Percentiles rank a stretch among this genome's conserved stretches.
Evolutionary conservation across 2,888 invertebrate species (phyloP).

Genomic region (Epirrhoe tristata): DNA sequence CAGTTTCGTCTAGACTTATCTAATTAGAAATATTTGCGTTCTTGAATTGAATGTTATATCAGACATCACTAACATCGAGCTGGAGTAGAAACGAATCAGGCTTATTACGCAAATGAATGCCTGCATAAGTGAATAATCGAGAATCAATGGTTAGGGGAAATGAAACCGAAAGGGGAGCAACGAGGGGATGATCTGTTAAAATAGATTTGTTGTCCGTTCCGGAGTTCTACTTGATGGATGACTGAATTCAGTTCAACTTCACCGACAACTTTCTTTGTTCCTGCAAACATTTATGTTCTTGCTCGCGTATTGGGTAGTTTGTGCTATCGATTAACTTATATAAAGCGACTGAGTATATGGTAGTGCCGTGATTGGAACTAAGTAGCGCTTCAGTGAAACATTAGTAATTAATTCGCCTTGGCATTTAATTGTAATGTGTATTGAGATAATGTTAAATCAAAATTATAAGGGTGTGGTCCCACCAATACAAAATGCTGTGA

Average conservation of each 20-base stretch:
- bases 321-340: slow-evolving; percentile 62
- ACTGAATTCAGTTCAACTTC: slow-evolving; percentile 71
- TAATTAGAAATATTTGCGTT: slow-evolving; percentile 1
- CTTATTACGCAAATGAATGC: slow-evolving; percentile 48
- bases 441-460: slow-evolving; percentile 54
- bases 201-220: slow-evolving; percentile 79
- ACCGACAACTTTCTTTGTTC: slow-evolving; percentile 54
- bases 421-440: slow-evolving; percentile 54
- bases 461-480: slow-evolving; percentile 63
- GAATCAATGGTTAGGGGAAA: slow-evolving; percentile 59
- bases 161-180: slow-evolving; percentile 67
- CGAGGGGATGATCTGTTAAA: slow-evolving; percentile 80
- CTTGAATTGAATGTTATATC: neutral
- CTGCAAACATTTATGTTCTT: slow-evolving; percentile 39
- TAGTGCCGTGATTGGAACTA: slow-evolving; percentile 52
- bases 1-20: neutral
- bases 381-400: slow-evolving; percentile 49
- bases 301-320: slow-evolving; percentile 49
- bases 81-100: slow-evolving; percentile 35
- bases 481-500: slow-evolving; percentile 82
- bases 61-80: slow-evolving; percentile 6
- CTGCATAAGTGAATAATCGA: slow-evolving; percentile 51
- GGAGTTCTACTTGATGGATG: slow-evolving; percentile 77
- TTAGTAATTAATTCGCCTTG: slow-evolving; percentile 52
- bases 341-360: slow-evolving; percentile 74